phyloP scores from a whole-genome alignment of 2,113 vertebrate genomes.

The Columba janthina region DNA sequence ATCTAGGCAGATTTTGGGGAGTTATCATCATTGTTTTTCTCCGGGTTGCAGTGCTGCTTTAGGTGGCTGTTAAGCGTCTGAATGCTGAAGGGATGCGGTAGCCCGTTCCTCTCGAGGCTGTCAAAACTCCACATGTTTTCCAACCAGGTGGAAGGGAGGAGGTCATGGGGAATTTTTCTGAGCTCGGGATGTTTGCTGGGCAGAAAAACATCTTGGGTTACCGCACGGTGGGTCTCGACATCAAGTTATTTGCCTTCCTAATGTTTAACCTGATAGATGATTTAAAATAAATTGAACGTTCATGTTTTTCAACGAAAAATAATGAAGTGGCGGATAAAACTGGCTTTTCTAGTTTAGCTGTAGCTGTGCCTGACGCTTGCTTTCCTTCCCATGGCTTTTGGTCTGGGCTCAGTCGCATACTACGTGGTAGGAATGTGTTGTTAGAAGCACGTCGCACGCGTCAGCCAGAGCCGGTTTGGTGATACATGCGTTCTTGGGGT shows the following conservation, averaged over 20 bases:
- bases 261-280: neutral
- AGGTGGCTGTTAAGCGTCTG: neutral
- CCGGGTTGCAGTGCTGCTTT: neutral
- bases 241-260: neutral
- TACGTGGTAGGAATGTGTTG: neutral
- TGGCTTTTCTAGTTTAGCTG: neutral
- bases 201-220: accelerated
- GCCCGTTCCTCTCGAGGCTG: neutral
- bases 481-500: neutral
- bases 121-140: neutral
- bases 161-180: neutral
- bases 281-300: neutral
- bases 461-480: neutral
- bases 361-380: neutral
- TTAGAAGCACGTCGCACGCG: accelerated
- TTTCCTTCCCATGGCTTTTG: neutral
- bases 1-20: neutral
- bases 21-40: neutral
- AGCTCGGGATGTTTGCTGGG: neutral
- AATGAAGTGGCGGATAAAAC: neutral
- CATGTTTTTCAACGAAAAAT: neutral
- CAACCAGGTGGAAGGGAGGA: neutral
- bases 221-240: neutral
- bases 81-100: neutral
- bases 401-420: neutral